Conservation (phyloP, 2,113 vertebrate genomes). For the Ancistrus triradiatus region DNA sequence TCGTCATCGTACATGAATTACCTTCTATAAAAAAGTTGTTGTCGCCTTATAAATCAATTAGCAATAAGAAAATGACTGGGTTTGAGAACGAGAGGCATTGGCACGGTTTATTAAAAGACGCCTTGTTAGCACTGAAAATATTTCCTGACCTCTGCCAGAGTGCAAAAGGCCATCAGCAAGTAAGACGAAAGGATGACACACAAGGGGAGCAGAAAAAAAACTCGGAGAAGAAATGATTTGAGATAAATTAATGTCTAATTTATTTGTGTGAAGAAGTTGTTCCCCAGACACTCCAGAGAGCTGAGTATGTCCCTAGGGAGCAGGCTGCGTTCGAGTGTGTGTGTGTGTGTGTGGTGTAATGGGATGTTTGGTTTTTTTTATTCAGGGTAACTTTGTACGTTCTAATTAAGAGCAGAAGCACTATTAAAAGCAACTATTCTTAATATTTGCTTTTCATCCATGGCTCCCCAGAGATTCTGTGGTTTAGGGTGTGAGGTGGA, state of each 20-base stretch:
- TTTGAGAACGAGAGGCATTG: slow-evolving; percentile 8
- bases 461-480: slow-evolving; percentile 28
- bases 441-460: slow-evolving; percentile 71
- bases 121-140: slow-evolving; percentile 25
- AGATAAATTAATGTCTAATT: slow-evolving; percentile 70
- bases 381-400: slow-evolving; percentile 67
- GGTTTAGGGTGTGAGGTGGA: neutral
- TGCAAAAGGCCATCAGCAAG: slow-evolving; percentile 14
- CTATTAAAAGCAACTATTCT: slow-evolving; percentile 69
- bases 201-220: slow-evolving; percentile 50
- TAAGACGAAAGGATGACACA: slow-evolving; percentile 49
- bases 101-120: slow-evolving; percentile 17
- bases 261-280: slow-evolving; percentile 75
- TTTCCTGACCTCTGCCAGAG: slow-evolving; percentile 27
- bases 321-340: neutral
- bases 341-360: neutral
- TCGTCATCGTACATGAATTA: too few species aligned
- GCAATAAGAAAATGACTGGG: slow-evolving; percentile 26
- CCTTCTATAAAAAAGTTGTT: too few species aligned
- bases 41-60: slow-evolving; percentile 19
- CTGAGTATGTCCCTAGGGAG: slow-evolving; percentile 64
- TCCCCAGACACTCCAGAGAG: slow-evolving; percentile 71
- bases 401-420: slow-evolving; percentile 73
- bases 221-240: slow-evolving; percentile 62
- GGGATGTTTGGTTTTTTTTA: slow-evolving; percentile 63